Evolutionary conservation across 1,140 invertebrate genomes (phyloP), one percentile per base, ranked within the genome.

Genomic region (Scaptomyza pallida): DNA sequence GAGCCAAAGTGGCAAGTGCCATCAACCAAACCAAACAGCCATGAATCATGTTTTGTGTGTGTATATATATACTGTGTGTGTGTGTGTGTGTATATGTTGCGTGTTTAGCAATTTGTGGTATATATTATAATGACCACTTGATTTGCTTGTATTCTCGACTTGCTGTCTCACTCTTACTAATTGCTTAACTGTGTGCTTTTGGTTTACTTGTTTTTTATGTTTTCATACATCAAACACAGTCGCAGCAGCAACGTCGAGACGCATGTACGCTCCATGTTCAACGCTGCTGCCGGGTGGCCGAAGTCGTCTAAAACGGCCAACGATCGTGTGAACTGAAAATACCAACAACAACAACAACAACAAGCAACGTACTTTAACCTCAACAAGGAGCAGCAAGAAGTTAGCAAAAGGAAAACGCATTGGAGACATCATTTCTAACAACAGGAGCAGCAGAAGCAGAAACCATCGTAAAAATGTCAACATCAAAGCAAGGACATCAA

Each of bases 71-170:
- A n/a, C n/a, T n/a, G n/a, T 51, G 56, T 19, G 43, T 47, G 41
- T 35, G 12, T 19, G 16, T 54, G 26, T 55, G 50, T n/a, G 52
- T 50, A 60, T 63, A 52, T 67, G 63, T 78, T 85, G 80, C 79
- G 80, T 83, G 80, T 75, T 85, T 85, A 78, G 79, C 79, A 83
- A 83, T 83, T 83, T 83, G 80, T 62, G 79, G 79, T 75, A 37
- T 85, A 83, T 83, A 83, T 83, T 85, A 83, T 85, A 83, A 83
- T 85, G 79, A 83, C 79, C 79, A 83, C 79, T 83, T 83, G 79
- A 83, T 83, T 83, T 83, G 75, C 79, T 65, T 81, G 77, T 17
- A n/a, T 15, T 10, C 21, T 17, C 57, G 1, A 30, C 44, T 3
- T n/a, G n/a, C 13, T n/a, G 4, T 33, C 26, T 44, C 59, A 23